Conservation (phyloP, 2,113 vertebrate species). For the Agapornis roseicollis region DNA sequence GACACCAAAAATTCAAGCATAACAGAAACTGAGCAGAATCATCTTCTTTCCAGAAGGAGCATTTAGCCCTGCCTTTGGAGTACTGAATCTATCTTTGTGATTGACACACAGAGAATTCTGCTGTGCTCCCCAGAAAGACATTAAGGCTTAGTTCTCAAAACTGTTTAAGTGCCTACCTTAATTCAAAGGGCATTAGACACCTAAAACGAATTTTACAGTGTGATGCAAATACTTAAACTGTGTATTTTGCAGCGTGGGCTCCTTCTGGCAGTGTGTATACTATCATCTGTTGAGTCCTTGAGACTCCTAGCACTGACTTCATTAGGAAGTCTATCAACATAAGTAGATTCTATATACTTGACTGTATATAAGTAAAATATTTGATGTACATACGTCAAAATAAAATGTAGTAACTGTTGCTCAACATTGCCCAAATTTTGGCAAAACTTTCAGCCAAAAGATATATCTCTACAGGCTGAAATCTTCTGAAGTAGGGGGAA, state of each 20-base stretch:
- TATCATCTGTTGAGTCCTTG: not conserved
- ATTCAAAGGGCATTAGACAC: not conserved
- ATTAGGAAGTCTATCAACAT: not conserved
- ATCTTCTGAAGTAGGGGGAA: not conserved
- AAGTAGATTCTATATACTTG: not conserved
- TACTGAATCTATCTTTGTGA: not conserved
- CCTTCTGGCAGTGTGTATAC: not conserved
- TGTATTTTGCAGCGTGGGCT: accelerated
- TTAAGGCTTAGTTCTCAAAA: not conserved
- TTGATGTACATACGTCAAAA: not conserved
- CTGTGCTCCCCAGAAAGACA: not conserved
- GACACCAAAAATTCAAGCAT: not conserved
- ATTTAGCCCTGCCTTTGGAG: not conserved
- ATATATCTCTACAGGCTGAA: not conserved
- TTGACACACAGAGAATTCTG: not conserved
- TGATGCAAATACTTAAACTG: not conserved
- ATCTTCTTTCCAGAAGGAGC: not conserved
- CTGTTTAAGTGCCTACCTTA: not conserved
- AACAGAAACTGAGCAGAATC: not conserved
- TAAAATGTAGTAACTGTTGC: not conserved
- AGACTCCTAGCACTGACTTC: not conserved
- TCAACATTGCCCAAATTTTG: not conserved
- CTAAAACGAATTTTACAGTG: not conserved
- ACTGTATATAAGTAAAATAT: not conserved
- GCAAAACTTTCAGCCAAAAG: not conserved